phyloP scores from a whole-genome alignment of 2,797 vertebrate genomes.

The Crypturellus tataupa region DNA sequence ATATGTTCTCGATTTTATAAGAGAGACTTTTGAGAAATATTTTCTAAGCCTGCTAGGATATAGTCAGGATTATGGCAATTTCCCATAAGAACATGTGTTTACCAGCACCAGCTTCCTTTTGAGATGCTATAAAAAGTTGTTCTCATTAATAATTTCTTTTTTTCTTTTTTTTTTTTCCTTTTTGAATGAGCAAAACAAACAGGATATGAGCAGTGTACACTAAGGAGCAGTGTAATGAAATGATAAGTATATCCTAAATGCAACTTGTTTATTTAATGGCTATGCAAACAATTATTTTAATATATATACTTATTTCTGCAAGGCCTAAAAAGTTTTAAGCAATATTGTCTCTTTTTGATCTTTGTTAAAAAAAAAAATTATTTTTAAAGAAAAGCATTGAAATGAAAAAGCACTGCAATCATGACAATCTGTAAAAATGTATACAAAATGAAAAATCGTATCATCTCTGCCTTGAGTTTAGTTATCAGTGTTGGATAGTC shows the following conservation, averaged over 20 bases:
- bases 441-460: neutral
- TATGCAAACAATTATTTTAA: slow-evolving; percentile 16
- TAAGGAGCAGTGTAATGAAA: slow-evolving; percentile 37
- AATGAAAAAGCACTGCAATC: neutral
- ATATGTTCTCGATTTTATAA: slow-evolving; percentile 74
- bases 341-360: neutral
- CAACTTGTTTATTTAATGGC: slow-evolving; percentile 31
- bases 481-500: neutral
- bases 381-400: neutral
- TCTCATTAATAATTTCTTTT: slow-evolving; percentile 53
- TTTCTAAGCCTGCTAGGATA: slow-evolving; percentile 72
- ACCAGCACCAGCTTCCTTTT: slow-evolving; percentile 76
- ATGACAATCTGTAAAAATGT: neutral
- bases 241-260: slow-evolving; percentile 21
- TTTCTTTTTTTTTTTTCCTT: slow-evolving; percentile 36
- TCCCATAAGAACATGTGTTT: slow-evolving; percentile 80
- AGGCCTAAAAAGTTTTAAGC: neutral
- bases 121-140: slow-evolving; percentile 52
- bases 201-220: no score
- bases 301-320: neutral
- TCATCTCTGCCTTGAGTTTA: neutral
- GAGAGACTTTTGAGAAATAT: slow-evolving; percentile 70
- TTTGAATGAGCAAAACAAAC: slow-evolving; percentile 58
- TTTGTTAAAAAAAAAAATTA: neutral
- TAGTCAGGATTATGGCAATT: slow-evolving; percentile 65